These are phyloP conservation scores for Chaetodon auriga DNA, from an alignment of 2,113 vertebrate species.

Conservation along the genomic window DNA sequence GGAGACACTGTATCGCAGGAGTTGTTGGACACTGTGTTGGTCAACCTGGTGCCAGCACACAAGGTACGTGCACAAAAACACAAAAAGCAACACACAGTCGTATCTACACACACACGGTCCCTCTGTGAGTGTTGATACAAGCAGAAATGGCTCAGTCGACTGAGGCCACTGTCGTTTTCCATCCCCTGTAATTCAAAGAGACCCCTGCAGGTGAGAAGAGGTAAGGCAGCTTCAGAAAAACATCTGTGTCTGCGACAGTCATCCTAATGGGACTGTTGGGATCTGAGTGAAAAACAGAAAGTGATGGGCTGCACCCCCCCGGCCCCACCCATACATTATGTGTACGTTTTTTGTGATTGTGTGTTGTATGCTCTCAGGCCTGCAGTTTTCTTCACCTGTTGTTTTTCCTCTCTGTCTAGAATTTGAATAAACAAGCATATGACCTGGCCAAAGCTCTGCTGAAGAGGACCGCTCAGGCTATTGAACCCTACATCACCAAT, in stretches of 20 bases:
- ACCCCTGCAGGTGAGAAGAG: slow-evolving; percentile 75
- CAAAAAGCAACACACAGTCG: not conserved
- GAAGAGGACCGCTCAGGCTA: slow-evolving; percentile 98
- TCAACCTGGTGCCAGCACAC: slow-evolving; percentile 97
- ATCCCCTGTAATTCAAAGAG: slow-evolving; percentile 75
- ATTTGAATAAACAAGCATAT: slow-evolving; percentile 99
- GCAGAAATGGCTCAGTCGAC: too few species aligned
- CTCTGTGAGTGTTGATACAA: not conserved
- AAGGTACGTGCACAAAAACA: slow-evolving; percentile 84
- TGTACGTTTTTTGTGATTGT: not conserved
- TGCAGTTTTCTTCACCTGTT: not conserved
- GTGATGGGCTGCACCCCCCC: not conserved
- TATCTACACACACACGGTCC: not conserved
- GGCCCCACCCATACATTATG: too few species aligned
- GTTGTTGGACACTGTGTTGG: slow-evolving; percentile 96
- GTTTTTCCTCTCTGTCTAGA: slow-evolving; percentile 82
- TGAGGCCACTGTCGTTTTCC: slow-evolving; percentile 28
- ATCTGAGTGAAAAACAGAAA: not conserved
- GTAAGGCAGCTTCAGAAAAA: slow-evolving; percentile 56
- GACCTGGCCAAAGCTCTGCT: slow-evolving; percentile 97
- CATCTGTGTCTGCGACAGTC: not conserved
- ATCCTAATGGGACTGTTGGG: not conserved
- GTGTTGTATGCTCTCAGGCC: not conserved
- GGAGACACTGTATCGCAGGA: slow-evolving; percentile 98
- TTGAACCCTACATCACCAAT: slow-evolving; percentile 99